These are phyloP conservation scores for Mionectes olivaceus DNA, from an alignment of 2,797 vertebrate genomes.

Conservation along the genomic window DNA sequence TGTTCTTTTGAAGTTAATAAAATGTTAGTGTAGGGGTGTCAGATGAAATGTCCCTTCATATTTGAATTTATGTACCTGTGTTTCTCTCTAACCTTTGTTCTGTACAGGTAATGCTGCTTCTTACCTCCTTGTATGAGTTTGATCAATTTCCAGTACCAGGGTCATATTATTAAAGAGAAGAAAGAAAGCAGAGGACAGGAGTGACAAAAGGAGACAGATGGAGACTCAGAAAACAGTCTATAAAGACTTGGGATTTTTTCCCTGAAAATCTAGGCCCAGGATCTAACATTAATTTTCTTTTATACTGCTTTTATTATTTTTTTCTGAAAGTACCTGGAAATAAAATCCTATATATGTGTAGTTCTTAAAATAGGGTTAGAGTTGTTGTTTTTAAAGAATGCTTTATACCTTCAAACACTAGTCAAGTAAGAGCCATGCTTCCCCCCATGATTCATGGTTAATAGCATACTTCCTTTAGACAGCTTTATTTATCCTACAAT, in stretches of 20 bases:
- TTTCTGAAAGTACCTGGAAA: constrained; percentile 24
- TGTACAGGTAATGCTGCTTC: not conserved
- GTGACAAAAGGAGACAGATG: not conserved
- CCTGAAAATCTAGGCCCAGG: not conserved
- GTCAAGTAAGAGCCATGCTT: constrained; percentile 19
- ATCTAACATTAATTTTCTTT: constrained; percentile 21
- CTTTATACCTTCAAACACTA: constrained; percentile 34
- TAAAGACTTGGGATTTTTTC: not conserved
- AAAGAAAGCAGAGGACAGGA: not conserved
- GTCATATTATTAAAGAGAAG: not conserved
- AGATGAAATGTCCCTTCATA: not conserved
- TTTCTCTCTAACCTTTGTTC: not conserved
- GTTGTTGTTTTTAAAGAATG: constrained; percentile 31
- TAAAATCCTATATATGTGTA: not conserved
- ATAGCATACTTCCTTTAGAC: constrained; percentile 49
- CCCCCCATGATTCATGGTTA: constrained; percentile 47
- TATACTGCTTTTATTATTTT: not conserved
- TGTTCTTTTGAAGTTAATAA: not conserved
- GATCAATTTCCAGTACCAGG: not conserved
- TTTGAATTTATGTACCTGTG: not conserved
- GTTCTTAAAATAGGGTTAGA: constrained; percentile 8
- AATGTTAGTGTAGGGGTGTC: accelerated
- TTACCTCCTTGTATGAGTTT: not conserved
- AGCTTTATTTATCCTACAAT: constrained; percentile 64
- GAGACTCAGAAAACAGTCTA: not conserved